Evolutionary conservation across 2,113 vertebrate genomes (phyloP).

Genomic region (Coregonus clupeaformis): DNA sequence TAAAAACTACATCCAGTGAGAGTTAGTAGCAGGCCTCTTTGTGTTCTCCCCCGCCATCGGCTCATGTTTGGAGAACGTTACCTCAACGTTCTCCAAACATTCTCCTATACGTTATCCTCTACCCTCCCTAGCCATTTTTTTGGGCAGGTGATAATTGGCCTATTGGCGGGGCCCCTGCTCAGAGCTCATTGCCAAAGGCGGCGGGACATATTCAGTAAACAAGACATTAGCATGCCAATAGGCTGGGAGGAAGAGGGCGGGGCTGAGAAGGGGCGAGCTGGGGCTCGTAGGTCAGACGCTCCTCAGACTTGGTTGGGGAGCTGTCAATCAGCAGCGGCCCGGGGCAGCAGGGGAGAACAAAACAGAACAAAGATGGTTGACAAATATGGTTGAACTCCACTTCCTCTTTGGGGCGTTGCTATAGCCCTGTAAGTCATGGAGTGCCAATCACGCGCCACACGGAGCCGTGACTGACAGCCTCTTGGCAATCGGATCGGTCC

Average conservation of each 20-base stretch:
- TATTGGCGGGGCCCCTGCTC: constrained; percentile 49
- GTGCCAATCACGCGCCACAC: constrained; percentile 69
- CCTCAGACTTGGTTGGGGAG: constrained; percentile 69
- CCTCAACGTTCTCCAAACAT: constrained; percentile 19
- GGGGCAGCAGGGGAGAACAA: constrained; percentile 63
- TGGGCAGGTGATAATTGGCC: constrained; percentile 70
- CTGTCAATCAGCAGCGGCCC: constrained; percentile 72
- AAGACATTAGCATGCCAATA: constrained; percentile 82
- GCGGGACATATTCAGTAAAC: constrained; percentile 76
- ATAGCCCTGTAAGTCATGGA: constrained; percentile 58
- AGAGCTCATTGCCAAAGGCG: constrained; percentile 71
- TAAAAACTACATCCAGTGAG: too few species aligned
- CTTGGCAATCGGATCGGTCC: constrained; percentile 39
- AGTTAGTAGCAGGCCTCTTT: constrained; percentile 27
- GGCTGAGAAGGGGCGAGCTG: constrained; percentile 66
- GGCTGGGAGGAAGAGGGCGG: constrained; percentile 67
- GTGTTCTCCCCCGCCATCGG: too few species aligned
- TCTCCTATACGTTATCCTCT: constrained; percentile 8
- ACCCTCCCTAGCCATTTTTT: constrained; percentile 34
- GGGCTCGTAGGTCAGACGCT: constrained; percentile 71
- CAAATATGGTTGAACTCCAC: constrained; percentile 66
- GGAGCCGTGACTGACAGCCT: constrained; percentile 54
- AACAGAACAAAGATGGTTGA: constrained; percentile 75
- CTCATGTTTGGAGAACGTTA: too few species aligned
- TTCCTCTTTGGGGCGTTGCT: constrained; percentile 62